Evolutionary conservation across 2,113 vertebrate genomes (phyloP).

Genomic region (Carassius auratus): DNA sequence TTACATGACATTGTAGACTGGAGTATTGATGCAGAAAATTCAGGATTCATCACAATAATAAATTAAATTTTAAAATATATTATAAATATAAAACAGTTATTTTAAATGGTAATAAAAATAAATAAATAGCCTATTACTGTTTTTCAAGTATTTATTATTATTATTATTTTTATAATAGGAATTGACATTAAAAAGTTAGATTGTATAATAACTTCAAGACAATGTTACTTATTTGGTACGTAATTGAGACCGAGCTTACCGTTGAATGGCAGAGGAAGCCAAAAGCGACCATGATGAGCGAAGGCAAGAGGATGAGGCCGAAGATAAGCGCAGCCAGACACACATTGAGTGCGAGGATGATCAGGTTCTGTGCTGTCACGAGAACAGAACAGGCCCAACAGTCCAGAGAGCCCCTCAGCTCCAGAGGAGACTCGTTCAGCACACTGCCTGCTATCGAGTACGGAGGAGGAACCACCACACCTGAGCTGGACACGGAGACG

Average conservation of each 20-base stretch:
- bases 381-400: conserved; percentile 92
- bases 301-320: conserved; percentile 81
- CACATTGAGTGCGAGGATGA: conserved; percentile 81
- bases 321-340: conserved; percentile 76
- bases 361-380: conserved; percentile 85
- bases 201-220: no score
- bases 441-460: conserved; percentile 70
- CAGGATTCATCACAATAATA: neutral
- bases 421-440: conserved; percentile 62
- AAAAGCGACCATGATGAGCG: conserved; percentile 82
- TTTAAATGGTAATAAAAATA: neutral
- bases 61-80: neutral
- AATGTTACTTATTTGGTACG: neutral
- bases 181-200: no score
- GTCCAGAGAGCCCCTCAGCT: conserved; percentile 84
- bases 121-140: no score
- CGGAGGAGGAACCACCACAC: conserved; percentile 76
- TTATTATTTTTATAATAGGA: no score
- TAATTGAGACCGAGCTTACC: conserved; percentile 62
- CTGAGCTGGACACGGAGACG: conserved; percentile 51
- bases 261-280: conserved; percentile 90
- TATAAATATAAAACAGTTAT: neutral
- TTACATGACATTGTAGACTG: neutral
- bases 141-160: no score
- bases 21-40: neutral